Conservation (phyloP, 2,888 invertebrate species). For the Teinopalpus imperialis region DNA sequence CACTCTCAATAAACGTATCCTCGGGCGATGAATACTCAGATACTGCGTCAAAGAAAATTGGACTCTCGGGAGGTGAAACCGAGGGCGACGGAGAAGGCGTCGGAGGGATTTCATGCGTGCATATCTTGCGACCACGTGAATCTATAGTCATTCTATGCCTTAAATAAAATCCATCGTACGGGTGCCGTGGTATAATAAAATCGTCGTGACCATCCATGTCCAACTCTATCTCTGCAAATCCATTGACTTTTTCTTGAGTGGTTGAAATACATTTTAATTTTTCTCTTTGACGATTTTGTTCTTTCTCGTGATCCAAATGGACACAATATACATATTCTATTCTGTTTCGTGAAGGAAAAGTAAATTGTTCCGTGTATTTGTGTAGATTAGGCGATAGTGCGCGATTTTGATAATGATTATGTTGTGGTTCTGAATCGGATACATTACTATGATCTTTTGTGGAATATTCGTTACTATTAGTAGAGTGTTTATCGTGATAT, state of each 20-base stretch:
- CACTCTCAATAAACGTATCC: constrained; percentile 34
- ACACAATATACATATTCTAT: constrained; percentile 45
- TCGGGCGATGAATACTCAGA: constrained; percentile 32
- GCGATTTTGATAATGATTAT: constrained; percentile 1
- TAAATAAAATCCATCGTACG: constrained; percentile 75
- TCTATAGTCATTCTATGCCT: constrained; percentile 66
- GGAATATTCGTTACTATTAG: neutral
- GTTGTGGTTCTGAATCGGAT: neutral
- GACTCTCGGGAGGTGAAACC: constrained; percentile 44
- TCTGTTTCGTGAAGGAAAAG: constrained; percentile 28
- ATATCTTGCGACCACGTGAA: constrained; percentile 63
- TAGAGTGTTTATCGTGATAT: neutral
- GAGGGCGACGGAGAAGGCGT: constrained; percentile 48
- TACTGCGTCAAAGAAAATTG: constrained; percentile 41
- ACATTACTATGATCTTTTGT: neutral
- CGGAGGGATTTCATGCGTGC: constrained; percentile 68
- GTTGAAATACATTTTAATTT: constrained; percentile 36
- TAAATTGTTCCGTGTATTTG: constrained; percentile 28
- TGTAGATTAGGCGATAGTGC: neutral
- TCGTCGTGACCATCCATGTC: constrained; percentile 58
- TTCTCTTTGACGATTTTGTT: constrained; percentile 36
- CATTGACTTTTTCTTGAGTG: constrained; percentile 43
- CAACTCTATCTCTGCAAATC: constrained; percentile 48
- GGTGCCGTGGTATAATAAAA: constrained; percentile 64
- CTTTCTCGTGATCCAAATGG: constrained; percentile 45